Conservation (phyloP, 2,888 invertebrate species). For the Epirrhoe alternata region DNA sequence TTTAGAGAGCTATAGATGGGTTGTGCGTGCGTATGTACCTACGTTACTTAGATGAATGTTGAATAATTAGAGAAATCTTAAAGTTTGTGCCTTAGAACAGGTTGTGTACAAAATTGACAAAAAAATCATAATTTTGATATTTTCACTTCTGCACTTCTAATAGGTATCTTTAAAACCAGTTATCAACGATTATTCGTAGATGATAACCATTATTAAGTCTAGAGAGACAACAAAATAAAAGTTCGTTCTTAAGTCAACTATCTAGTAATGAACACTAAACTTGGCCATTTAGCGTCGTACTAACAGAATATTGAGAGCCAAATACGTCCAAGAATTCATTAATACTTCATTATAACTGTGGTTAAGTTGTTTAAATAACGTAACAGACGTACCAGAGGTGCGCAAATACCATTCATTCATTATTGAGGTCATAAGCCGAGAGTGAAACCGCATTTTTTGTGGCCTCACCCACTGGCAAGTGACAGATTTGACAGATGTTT, state of each 20-base stretch:
- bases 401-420: conserved; percentile 39
- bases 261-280: no score
- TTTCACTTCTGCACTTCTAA: no score
- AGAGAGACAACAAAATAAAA: no score
- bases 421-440: conserved; percentile 54
- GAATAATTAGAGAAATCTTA: neutral
- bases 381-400: conserved; percentile 34
- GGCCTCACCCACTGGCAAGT: conserved; percentile 35
- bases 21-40: neutral
- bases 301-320: neutral
- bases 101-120: no score
- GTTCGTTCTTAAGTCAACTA: no score
- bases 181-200: no score
- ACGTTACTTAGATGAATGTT: neutral
- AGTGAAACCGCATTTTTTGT: conserved; percentile 68
- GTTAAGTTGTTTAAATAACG: conserved; percentile 30
- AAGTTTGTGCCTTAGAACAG: neutral
- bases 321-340: neutral
- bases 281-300: neutral
- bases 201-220: no score
- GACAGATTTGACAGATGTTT: conserved; percentile 27
- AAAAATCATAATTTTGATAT: no score
- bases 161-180: no score
- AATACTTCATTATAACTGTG: neutral
- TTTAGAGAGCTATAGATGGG: no score